phyloP scores from a whole-genome alignment of 2,888 invertebrate genomes.

The Diabrotica balteata region DNA sequence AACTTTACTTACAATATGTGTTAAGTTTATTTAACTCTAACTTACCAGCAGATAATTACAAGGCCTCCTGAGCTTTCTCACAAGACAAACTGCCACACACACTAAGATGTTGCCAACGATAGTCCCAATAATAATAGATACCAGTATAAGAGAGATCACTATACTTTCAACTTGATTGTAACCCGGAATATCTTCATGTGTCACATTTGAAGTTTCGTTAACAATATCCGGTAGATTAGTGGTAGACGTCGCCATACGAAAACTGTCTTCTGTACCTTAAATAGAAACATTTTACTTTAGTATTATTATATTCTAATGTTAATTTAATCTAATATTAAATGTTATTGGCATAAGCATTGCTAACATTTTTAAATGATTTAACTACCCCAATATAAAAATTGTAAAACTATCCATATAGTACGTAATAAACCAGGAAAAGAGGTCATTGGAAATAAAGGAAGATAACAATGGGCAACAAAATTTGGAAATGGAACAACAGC shows the following conservation, averaged over 20 bases:
- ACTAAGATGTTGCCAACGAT: conserved; percentile 80
- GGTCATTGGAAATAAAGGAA: too few species aligned
- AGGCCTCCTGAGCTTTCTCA: conserved; percentile 86
- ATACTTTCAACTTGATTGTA: conserved; percentile 64
- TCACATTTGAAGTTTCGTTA: conserved; percentile 49
- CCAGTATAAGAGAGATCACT: conserved; percentile 74
- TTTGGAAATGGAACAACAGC: too few species aligned
- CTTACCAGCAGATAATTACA: conserved; percentile 93
- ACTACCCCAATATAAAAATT: neutral
- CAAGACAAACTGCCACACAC: conserved; percentile 93
- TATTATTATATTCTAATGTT: neutral
- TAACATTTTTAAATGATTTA: too few species aligned
- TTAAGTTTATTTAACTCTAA: too few species aligned
- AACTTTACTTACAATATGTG: too few species aligned
- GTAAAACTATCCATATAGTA: too few species aligned
- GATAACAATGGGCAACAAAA: too few species aligned
- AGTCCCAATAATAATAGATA: conserved; percentile 80
- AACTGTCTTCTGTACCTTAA: conserved; percentile 22
- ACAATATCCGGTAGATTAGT: conserved; percentile 40
- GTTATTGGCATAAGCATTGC: too few species aligned
- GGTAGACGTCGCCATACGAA: conserved; percentile 59
- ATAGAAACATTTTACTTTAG: neutral
- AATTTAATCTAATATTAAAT: too few species aligned
- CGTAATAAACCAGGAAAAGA: too few species aligned
- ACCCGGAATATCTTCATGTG: conserved; percentile 41